Base-by-base conservation (phyloP, 2,888 invertebrate genomes). In the Rhimphoctona megacephalus region DNA sequence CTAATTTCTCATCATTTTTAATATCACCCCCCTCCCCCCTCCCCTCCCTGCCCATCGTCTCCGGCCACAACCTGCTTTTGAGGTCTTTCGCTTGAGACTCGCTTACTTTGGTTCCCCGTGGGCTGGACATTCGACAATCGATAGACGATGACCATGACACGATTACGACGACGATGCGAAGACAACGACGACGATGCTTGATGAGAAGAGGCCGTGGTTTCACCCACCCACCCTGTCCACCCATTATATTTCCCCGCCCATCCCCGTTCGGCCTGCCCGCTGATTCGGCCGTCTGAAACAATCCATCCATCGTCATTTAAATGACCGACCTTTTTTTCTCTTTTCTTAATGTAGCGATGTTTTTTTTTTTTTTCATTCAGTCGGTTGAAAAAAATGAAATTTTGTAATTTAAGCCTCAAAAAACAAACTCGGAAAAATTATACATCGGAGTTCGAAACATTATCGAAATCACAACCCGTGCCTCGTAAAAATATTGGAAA, bases 151-250 rank as follows among this genome's bases (percentile, higher is more conserved):
- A 88, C 86, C 87, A 87, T 88, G 86, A 89, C 85, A 84, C 88
- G 90, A 90, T 91, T 89, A 91, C 85, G 89, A 90, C 88, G 89
- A 89, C 90, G 90, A 90, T 89, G 88, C 90, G 90, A 91, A 88
- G 88, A 91, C 93, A 92, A 93, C 92, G 92, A 93, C 92, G 93
- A 94, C 92, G 94, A 92, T 92, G 92, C 46, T 92, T 93, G 93
- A 92, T 94, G 92, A 94, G 94, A 94, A 94, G 93, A 94, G 94
- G 94, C 94, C 94, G 94, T 94, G 94, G 94, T 94, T 94, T 94
- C 94, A 94, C 94, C 94, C 94, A 94, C 94, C 94, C 94, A 93
- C 94, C 94, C 94, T 94, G 93, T 93, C 92, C 92, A 93, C 94
- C 94, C 94, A 92, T 91, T 92, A 86, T 91, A 92, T 91, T 93